A percentile compares a stretch with the other conserved stretches of the same genome.
These are phyloP conservation scores for Orussus abietinus DNA, from an alignment of 1,140 invertebrate genomes.

Conservation along the genomic window DNA sequence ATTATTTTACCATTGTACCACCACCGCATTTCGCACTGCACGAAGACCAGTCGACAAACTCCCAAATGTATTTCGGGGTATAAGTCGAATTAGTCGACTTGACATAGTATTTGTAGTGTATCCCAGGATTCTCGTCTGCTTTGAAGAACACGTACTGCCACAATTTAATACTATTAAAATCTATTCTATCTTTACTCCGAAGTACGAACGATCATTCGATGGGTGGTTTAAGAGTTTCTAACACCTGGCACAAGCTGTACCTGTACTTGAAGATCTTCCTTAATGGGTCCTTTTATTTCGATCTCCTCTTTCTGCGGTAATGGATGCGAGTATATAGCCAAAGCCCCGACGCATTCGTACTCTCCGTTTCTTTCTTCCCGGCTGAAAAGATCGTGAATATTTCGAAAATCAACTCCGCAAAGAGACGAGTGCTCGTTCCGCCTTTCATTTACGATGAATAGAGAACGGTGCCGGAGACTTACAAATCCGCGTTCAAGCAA, in stretches of 20 bases:
- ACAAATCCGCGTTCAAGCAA: conserved; percentile 51
- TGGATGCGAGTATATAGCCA: conserved; percentile 46
- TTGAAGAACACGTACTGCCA: conserved; percentile 45
- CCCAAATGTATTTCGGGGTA: conserved; percentile 51
- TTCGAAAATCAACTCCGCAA: background rate
- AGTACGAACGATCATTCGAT: no score
- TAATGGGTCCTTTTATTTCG: conserved; percentile 49
- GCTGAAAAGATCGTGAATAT: conserved; percentile 21
- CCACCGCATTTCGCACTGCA: conserved; percentile 51
- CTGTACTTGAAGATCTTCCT: conserved; percentile 39
- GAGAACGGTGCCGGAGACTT: conserved; percentile 19
- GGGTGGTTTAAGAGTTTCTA: no score
- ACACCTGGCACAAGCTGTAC: conserved; percentile 25
- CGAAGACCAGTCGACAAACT: conserved; percentile 48
- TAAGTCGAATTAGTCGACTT: conserved; percentile 27
- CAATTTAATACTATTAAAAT: no score
- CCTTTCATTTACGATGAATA: background rate
- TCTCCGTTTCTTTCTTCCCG: conserved; percentile 40
- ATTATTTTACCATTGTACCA: conserved; percentile 37
- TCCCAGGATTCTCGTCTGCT: conserved; percentile 38
- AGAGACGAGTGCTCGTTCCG: background rate
- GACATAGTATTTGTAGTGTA: conserved; percentile 47
- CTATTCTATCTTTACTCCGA: no score
- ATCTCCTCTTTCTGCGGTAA: conserved; percentile 46
- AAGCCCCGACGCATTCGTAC: conserved; percentile 40